Evolutionary conservation across 1,140 invertebrate genomes (phyloP).

Genomic region (Atta colombica): DNA sequence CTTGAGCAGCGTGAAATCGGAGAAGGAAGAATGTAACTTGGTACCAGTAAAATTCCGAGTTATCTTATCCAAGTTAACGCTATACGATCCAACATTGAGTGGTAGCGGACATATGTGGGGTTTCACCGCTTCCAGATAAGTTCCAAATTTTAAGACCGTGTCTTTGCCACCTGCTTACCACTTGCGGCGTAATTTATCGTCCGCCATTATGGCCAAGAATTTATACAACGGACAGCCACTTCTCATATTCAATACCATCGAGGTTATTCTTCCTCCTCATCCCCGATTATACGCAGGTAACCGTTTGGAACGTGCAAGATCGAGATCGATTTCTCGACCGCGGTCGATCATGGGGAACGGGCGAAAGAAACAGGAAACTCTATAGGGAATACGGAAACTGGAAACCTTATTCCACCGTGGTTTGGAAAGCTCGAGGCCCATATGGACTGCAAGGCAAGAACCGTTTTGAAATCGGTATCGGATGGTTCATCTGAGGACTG

Average conservation of each 20-base stretch:
- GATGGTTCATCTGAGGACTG: conserved; percentile 69
- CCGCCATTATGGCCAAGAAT: conserved; percentile 1
- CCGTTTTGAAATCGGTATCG: conserved; percentile 72
- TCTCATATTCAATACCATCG: conserved; percentile 21
- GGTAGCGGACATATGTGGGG: conserved; percentile 61
- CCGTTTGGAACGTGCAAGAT: conserved; percentile 28
- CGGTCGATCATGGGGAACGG: background rate
- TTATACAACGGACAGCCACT: background rate
- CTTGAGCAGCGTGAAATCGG: conserved; percentile 40
- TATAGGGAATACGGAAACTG: conserved; percentile 76
- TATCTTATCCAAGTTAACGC: conserved; percentile 79
- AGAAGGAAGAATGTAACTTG: conserved; percentile 64
- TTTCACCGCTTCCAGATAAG: conserved; percentile 70
- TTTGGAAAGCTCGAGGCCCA: conserved; percentile 65
- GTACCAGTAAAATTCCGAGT: conserved; percentile 70
- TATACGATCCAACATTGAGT: conserved; percentile 73
- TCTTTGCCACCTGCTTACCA: conserved; percentile 28
- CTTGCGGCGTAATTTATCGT: conserved; percentile 34
- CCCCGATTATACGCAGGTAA: conserved; percentile 11
- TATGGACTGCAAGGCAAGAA: conserved; percentile 72
- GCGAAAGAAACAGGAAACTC: conserved; percentile 51
- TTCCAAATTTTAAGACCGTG: conserved; percentile 72
- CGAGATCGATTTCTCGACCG: conserved; percentile 62
- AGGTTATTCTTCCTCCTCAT: background rate
- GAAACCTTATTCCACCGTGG: conserved; percentile 75